Conservation (phyloP, 2,797 vertebrate genomes). For the Ispidina lecontei region DNA sequence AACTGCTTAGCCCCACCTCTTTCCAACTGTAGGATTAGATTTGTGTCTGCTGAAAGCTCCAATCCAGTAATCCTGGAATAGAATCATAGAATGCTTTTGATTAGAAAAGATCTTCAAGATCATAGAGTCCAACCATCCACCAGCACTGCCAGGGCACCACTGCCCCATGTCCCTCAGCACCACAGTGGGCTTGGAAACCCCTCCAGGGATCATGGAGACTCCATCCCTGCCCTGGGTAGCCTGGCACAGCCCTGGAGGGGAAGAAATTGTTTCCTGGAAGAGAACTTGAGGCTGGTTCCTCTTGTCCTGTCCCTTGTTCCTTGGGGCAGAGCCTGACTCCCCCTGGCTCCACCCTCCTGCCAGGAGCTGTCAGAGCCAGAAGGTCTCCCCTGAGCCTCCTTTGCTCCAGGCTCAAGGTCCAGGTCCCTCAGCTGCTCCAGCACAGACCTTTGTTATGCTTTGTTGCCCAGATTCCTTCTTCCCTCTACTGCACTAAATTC, state of each 20-base stretch:
- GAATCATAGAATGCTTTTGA: neutral
- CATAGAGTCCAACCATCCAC: no score
- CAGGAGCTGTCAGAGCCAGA: no score
- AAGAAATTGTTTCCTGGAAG: no score
- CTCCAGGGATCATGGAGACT: neutral
- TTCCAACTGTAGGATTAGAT: neutral
- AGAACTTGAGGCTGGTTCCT: no score
- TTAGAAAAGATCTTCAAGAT: neutral
- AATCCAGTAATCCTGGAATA: fast-evolving
- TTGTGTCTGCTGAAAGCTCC: neutral
- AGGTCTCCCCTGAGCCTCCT: no score
- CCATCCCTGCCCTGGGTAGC: neutral
- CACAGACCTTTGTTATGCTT: neutral
- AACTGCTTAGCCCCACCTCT: neutral
- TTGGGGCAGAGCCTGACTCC: no score
- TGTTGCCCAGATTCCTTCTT: neutral
- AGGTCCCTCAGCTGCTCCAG: neutral
- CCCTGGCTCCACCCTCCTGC: no score
- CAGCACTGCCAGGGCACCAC: neutral
- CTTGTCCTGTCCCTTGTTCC: no score
- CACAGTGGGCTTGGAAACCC: neutral
- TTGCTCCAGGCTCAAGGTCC: no score
- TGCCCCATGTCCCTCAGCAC: neutral
- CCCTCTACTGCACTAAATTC: neutral
- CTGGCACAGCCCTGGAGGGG: neutral